Evolutionary conservation across 64 coral and sea anemone species (phyloP).

Genomic region (Cladopsammia gracilis): DNA sequence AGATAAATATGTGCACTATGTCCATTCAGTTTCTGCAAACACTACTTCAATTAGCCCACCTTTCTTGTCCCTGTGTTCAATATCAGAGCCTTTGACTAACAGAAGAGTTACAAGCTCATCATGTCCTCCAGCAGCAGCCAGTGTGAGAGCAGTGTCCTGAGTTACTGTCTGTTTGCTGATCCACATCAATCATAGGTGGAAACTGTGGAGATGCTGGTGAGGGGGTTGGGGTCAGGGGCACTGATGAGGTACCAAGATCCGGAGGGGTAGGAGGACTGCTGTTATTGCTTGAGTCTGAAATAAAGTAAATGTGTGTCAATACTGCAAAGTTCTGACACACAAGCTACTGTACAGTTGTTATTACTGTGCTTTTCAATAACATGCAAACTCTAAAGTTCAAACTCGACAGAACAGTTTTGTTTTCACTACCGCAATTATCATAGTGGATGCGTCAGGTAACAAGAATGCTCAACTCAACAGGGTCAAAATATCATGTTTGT

Average conservation of each 20-base stretch:
- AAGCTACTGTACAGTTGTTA: no score
- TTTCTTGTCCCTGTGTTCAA: constrained; percentile 98
- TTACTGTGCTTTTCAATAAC: no score
- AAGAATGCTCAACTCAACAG: no score
- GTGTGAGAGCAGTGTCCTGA: constrained; percentile 94
- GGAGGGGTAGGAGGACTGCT: constrained; percentile 90
- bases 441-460: no score
- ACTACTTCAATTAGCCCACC: constrained; percentile 31
- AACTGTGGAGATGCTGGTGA: constrained; percentile 94
- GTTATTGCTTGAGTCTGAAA: constrained; percentile 73
- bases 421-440: no score
- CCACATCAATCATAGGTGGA: constrained; percentile 89
- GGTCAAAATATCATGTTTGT: no score
- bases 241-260: constrained; percentile 73
- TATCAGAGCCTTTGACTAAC: constrained; percentile 78
- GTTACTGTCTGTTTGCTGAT: constrained; percentile 99
- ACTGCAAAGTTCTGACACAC: neutral
- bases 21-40: no score
- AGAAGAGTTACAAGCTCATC: constrained; percentile 93
- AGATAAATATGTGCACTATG: no score
- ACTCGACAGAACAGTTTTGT: no score
- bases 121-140: constrained; percentile 96
- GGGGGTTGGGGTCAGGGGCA: constrained; percentile 91
- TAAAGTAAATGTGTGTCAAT: neutral
- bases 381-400: no score